Evolutionary conservation across 53 echinoderm and acorn worm species (phyloP), one percentile per base, ranked within the genome.

Genomic region (Luidia sarsii): DNA sequence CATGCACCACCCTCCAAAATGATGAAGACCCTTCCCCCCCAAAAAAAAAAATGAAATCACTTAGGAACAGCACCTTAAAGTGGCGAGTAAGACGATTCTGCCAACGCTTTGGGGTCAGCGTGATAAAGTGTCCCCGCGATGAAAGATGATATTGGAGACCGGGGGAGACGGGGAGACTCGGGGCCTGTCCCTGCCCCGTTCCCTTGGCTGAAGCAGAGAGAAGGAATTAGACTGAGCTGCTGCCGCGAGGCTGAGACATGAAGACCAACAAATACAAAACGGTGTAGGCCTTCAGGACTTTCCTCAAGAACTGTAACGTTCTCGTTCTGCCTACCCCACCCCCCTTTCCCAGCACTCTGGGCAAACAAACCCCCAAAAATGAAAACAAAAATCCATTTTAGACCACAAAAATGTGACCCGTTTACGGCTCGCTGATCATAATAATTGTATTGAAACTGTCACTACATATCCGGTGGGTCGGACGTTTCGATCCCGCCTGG

Each of bases 21-120:
- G 28, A 14, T 57, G 10, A 29, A 51, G 20, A 31, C 63, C 19
- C 18, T 20, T 41, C 6, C 41, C 41, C 6, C 6, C 41, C 41
- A 11, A 41, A 41, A 41, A 41, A 63, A 63, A 57, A 63, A 63
- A 63, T 63, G 34, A 63, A 33, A 63, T 63, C 63, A 63, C 63
- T 63, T 63, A 36, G 11, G 36, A 36, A 34, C 63, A 36, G 18
- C 63, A 63, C 63, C 35, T 31, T 63, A 33, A 63, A 63, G 30
- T 14, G 16, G 35, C 63, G 2, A 63, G 63, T 63, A 33, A 33
- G 63, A 33, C 3, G 63, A 37, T 63, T 59, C 59, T 28, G 27
- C 8, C 13, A 11, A 41, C 35, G 30, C 35, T 2, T 18, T 34
- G 35, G 63, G 63, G 63, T 63, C 63, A 35, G 19, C 18, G 61